Evolutionary conservation across 2,113 vertebrate species (phyloP).

Genomic region (Argyrosomus japonicus): DNA sequence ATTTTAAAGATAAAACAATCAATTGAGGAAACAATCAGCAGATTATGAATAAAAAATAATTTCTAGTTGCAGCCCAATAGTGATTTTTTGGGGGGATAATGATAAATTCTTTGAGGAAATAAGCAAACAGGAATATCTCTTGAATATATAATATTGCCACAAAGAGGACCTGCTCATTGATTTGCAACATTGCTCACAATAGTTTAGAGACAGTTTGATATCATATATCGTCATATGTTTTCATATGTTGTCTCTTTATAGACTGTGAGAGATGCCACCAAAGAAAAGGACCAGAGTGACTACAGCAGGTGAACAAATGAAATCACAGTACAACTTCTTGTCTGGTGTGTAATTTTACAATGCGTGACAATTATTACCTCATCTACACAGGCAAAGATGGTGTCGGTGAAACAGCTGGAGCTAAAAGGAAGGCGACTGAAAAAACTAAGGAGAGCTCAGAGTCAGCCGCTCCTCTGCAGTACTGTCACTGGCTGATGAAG

Average conservation of each 20-base stretch:
- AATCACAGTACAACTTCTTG: fast-evolving
- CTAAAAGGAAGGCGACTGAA: slow-evolving; percentile 69
- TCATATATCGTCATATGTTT: not conserved
- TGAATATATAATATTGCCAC: not conserved
- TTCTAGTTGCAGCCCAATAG: too few relatives aligned
- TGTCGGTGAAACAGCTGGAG: slow-evolving; percentile 37
- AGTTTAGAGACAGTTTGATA: not conserved
- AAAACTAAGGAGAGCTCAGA: slow-evolving; percentile 51
- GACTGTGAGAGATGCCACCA: slow-evolving; percentile 78
- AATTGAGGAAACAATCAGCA: not conserved
- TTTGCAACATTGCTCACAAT: not conserved
- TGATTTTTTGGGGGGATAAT: too few relatives aligned
- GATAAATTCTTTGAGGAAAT: too few relatives aligned
- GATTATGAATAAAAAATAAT: not conserved
- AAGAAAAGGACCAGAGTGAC: slow-evolving; percentile 73
- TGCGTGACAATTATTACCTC: not conserved
- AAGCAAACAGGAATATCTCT: too few relatives aligned
- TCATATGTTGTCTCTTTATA: slow-evolving; percentile 21
- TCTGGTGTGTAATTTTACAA: not conserved
- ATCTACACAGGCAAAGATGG: slow-evolving; percentile 42
- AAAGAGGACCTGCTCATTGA: not conserved
- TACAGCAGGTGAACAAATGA: slow-evolving; percentile 69
- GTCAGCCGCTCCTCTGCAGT: slow-evolving; percentile 30
- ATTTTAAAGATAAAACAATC: not conserved
- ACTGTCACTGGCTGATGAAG: slow-evolving; percentile 93